These are phyloP conservation scores for Hypanus sabinus DNA, from an alignment of 2,113 vertebrate species.

Conservation along the genomic window DNA sequence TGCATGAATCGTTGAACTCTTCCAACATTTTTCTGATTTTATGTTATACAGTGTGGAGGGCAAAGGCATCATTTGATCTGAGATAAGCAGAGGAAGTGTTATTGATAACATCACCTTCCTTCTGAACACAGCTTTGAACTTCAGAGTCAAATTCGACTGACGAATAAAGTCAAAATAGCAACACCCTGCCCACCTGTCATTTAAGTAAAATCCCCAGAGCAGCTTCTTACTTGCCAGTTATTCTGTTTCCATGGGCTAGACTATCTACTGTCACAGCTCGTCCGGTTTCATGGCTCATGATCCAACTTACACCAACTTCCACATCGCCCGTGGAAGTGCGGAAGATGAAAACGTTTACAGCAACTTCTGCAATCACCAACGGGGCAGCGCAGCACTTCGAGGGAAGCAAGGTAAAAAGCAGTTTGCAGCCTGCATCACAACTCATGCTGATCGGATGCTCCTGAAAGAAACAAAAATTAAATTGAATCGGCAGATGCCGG, in stretches of 20 bases:
- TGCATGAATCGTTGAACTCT: no score
- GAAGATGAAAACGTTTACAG: background rate
- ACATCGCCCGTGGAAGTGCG: background rate
- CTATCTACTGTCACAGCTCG: background rate
- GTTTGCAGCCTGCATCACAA: no score
- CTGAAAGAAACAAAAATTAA: no score
- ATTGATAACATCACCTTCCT: background rate
- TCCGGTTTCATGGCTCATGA: background rate
- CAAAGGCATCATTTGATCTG: background rate
- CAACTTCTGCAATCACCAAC: background rate
- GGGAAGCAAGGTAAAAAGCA: background rate
- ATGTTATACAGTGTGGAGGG: background rate
- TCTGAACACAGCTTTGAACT: background rate
- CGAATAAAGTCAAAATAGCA: background rate
- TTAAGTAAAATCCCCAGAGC: background rate
- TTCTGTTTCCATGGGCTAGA: no score
- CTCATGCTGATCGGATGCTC: no score
- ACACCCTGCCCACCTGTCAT: background rate
- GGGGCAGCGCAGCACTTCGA: accelerated
- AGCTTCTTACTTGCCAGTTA: background rate
- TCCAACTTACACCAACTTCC: background rate
- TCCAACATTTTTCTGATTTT: no score
- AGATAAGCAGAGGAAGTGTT: conserved; percentile 2
- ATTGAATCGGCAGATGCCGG: no score
- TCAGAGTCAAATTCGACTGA: background rate